Percentiles rank a stretch among this genome's conserved stretches.
These are phyloP conservation scores for Mermis nigrescens DNA, from an alignment of 2,888 invertebrate genomes.

Conservation along the genomic window DNA sequence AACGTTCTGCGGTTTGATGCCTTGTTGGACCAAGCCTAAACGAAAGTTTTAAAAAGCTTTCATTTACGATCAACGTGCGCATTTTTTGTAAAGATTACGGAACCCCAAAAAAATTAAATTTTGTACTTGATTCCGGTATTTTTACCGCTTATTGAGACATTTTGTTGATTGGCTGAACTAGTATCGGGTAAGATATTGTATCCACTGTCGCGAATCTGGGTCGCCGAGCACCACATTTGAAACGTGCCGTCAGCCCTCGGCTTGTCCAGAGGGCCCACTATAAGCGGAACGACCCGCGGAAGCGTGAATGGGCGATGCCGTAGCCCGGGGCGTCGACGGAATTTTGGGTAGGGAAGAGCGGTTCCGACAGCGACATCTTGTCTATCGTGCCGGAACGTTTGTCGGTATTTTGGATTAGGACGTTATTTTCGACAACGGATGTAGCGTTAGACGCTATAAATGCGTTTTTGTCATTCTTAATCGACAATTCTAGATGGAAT, in stretches of 20 bases:
- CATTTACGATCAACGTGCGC: no score
- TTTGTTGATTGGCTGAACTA: background rate
- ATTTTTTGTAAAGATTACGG: no score
- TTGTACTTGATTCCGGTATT: no score
- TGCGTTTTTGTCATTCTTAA: no score
- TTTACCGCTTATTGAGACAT: no score
- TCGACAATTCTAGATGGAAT: no score
- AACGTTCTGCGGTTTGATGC: constrained; percentile 3
- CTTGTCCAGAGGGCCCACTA: background rate
- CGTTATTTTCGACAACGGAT: no score
- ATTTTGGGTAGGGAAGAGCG: background rate
- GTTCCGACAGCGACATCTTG: background rate
- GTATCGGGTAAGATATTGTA: background rate
- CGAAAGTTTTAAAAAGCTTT: no score
- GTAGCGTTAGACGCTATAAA: no score
- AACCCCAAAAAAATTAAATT: no score
- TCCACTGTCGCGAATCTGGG: background rate
- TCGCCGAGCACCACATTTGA: background rate
- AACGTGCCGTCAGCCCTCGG: background rate
- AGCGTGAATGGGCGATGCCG: background rate
- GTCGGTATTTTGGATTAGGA: no score
- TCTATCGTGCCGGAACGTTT: no score
- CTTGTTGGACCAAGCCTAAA: constrained; percentile 8
- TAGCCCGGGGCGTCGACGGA: background rate
- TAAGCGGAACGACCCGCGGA: background rate